Percentiles rank a stretch among this genome's conserved stretches.
phyloP scores from a whole-genome alignment of 2,888 invertebrate species.

The Steromphala cineraria region DNA sequence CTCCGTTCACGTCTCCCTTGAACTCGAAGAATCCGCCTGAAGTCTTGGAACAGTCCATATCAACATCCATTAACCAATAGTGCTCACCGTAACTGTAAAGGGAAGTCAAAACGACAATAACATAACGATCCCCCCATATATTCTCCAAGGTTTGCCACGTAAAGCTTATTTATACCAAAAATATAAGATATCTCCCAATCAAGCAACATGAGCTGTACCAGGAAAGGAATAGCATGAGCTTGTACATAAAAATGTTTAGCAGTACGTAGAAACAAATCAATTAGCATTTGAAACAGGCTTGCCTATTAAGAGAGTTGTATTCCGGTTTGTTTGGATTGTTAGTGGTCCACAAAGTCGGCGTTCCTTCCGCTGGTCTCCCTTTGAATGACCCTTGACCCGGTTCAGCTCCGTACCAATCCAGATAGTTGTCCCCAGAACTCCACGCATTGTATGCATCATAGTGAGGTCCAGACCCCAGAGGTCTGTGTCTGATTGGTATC shows the following conservation, averaged over 20 bases:
- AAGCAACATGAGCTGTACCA: too few species aligned
- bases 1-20: conserved; percentile 67
- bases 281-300: conserved; percentile 13
- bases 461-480: conserved; percentile 46
- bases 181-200: too few species aligned
- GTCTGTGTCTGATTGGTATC: conserved; percentile 57
- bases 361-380: conserved; percentile 54
- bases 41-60: conserved; percentile 75
- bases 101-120: background rate
- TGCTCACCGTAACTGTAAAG: conserved; percentile 71
- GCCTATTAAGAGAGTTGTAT: conserved; percentile 59
- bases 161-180: too few species aligned
- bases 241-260: too few species aligned
- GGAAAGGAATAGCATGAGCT: too few species aligned
- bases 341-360: conserved; percentile 70
- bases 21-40: conserved; percentile 76
- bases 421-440: conserved; percentile 58
- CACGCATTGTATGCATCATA: conserved; percentile 63
- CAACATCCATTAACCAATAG: conserved; percentile 76
- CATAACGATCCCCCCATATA: too few species aligned
- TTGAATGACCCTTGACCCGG: conserved; percentile 59
- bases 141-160: too few species aligned
- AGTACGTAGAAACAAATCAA: too few species aligned
- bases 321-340: conserved; percentile 56
- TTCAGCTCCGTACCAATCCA: conserved; percentile 70